Evolutionary conservation across 2,888 invertebrate species (phyloP).

Genomic region (Nycteola revayana): DNA sequence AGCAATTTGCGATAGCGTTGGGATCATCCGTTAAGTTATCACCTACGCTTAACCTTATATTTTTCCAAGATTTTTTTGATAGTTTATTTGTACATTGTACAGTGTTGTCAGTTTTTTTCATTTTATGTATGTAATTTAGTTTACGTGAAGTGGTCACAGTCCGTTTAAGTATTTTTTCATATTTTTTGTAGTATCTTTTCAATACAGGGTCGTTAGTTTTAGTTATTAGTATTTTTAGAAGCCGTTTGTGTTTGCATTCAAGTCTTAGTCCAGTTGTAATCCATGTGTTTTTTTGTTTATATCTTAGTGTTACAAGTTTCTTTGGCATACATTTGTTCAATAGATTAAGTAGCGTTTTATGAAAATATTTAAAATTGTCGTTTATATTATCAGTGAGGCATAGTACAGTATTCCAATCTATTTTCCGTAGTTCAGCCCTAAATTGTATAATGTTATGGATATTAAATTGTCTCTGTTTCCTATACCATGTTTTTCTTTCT

Average conservation of each 20-base stretch:
- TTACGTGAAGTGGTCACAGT: background rate
- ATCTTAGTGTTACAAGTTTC: slow-evolving; percentile 1
- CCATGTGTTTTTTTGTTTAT: slow-evolving; percentile 1
- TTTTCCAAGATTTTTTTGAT: too few species aligned
- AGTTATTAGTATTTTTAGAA: background rate
- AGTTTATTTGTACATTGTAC: background rate
- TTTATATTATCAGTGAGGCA: background rate
- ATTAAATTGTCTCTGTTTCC: background rate
- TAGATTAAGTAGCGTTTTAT: slow-evolving; percentile 1
- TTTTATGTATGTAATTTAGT: background rate
- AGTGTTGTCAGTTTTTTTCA: background rate
- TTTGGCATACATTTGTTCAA: slow-evolving; percentile 3
- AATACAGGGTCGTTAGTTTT: background rate
- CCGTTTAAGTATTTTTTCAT: slow-evolving; percentile 1
- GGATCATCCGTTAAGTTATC: too few species aligned
- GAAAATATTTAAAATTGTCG: slow-evolving; percentile 1
- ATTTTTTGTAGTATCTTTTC: background rate
- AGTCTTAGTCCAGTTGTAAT: slow-evolving; percentile 3
- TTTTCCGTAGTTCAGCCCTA: background rate
- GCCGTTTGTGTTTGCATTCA: slow-evolving; percentile 3
- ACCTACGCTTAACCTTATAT: too few species aligned
- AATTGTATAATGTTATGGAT: background rate
- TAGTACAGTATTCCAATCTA: slow-evolving; percentile 1
- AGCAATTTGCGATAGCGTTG: too few species aligned
- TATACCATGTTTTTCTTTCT: background rate